Base-by-base conservation (phyloP, 1,140 invertebrate species). In the Venturia canescens region DNA sequence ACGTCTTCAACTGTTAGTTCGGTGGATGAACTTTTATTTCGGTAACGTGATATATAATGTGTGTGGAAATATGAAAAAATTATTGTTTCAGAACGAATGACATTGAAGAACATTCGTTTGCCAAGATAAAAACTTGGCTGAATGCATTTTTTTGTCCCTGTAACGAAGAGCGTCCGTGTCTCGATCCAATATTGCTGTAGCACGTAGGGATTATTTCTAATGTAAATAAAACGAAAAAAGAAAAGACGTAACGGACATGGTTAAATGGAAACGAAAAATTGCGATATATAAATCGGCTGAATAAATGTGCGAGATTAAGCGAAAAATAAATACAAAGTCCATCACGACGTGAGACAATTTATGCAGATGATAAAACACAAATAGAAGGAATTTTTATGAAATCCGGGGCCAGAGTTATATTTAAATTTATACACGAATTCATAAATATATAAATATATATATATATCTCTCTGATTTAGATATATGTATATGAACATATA, bases 381-480 rank as follows among this genome's bases (percentile, higher is more conserved):
- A 83, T 81, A 82, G 82, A 82, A 87, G 88, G 84, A 88, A 86
- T 57, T 87, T 88, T 88, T 88, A 90, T 87, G 74, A 88, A 89
- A 89, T 89, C 85, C 87, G 90, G 89, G 89, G 89, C 89, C 90
- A 91, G 87, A 91, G 85, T 86, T 90, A 90, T 89, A 90, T 84
- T 87, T 88, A 86, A 88, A 88, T 88, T 87, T 89, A 89, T 88
- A 86, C 78, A 86, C 74, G 82, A 81, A 85, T 44, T 44, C 38
- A 44, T 44, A 44, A 44, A 44, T 44, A 44, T 44, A 44, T 44
- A 9, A 44, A 44, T 44, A 44, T 44, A 44, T 44, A 34, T 34
- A 34, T 34, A 34, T 34, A 34, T 34, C 34, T 34, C 9, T 34
- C 13, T 60, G 86, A 34, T 34, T 34, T 79, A 86, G 81, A 74